Evolutionary conservation across 1,140 invertebrate species (phyloP), one percentile per base, ranked within the genome.

Genomic region (Drosophila littoralis): DNA sequence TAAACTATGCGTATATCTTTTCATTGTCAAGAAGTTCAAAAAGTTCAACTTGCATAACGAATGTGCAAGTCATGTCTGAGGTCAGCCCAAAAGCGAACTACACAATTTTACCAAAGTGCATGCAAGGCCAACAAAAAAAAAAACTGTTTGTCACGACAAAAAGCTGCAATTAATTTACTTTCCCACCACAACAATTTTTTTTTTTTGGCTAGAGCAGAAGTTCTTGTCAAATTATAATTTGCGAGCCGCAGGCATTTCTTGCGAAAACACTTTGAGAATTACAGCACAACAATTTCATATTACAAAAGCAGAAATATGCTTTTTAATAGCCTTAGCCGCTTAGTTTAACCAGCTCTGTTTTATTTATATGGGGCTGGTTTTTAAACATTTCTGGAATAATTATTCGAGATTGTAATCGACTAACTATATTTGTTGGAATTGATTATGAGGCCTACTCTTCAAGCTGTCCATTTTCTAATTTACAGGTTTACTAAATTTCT

Each of bases 1-100:
- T 50, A 38, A 52, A 46, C 63, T 40, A 36, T 57, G 33, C 15
- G 28, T 22, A 40, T 63, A 7, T 40, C 12, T 15, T 35, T 35
- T 15, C 36, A 68, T 60, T 59, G 64, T 33, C 35, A 12, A 17
- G 15, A 36, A 35, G 51, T 28, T 46, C 57, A 12, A 12, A 22
- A 65, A 46, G 12, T 57, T 50, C 22, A 50, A 32, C 42, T 66
- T 67, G 63, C 46, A 66, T 72, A 35, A 43, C 36, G 57, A 66
- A 67, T 32, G 22, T 43, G 54, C 32, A 38, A 38, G 54, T 51
- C n/a, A 54, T 33, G 36, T 55, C 33, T 46, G 33, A 73, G 55
- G 55, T 60, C 55, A 59, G 55, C 55, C 13, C 38, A 46, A 54
- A 48, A 46, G 48, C 38, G 46, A 36, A 55, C 70, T 10, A 52